Evolutionary conservation across 1,140 invertebrate species (phyloP).

Genomic region (Apis cerana): DNA sequence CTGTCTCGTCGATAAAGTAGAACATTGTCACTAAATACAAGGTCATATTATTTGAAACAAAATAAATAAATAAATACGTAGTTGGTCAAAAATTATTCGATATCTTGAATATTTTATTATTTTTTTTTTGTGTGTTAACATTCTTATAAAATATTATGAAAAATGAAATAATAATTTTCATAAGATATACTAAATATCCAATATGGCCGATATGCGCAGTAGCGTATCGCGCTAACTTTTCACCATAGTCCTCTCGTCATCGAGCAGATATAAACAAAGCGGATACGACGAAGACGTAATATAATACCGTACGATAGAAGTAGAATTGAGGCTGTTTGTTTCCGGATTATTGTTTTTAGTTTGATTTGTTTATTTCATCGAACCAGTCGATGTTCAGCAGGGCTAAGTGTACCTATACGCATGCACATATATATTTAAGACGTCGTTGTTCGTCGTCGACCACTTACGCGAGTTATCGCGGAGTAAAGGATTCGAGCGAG

Average conservation of each 20-base stretch:
- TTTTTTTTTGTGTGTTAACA: too few relatives aligned
- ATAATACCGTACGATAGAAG: slow-evolving; percentile 19
- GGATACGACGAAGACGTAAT: not conserved
- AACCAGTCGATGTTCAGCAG: slow-evolving; percentile 49
- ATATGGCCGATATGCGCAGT: too few relatives aligned
- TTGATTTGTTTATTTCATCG: slow-evolving; percentile 46
- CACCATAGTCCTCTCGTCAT: not conserved
- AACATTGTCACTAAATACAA: too few relatives aligned
- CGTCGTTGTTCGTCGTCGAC: not conserved
- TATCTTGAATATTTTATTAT: too few relatives aligned
- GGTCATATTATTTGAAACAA: too few relatives aligned
- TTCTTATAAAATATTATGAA: too few relatives aligned
- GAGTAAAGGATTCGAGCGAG: not conserved
- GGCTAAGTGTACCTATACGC: slow-evolving; percentile 24
- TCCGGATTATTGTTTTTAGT: slow-evolving; percentile 37
- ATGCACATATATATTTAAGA: slow-evolving; percentile 14
- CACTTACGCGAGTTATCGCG: not conserved
- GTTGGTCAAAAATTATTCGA: too few relatives aligned
- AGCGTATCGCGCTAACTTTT: not conserved
- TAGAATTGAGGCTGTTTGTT: slow-evolving; percentile 20
- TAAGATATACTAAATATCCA: too few relatives aligned
- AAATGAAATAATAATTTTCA: too few relatives aligned
- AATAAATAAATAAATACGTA: too few relatives aligned
- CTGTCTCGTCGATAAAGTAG: too few relatives aligned
- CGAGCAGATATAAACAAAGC: slow-evolving; percentile 18